A percentile compares a stretch with the other conserved stretches of the same genome.
phyloP scores from a whole-genome alignment of 2,797 vertebrate genomes.

The Cyprinella venusta region DNA sequence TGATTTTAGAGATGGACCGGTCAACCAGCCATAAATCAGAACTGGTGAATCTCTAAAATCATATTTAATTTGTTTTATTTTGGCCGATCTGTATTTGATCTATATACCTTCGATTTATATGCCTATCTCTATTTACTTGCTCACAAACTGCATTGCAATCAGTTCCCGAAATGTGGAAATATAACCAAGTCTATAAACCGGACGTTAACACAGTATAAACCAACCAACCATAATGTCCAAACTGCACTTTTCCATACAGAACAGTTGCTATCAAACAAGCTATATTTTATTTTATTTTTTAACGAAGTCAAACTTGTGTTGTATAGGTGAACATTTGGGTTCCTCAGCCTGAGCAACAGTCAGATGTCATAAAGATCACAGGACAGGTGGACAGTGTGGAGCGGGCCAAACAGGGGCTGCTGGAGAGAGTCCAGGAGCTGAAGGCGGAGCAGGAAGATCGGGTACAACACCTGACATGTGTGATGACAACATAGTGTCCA shows the following conservation, averaged over 20 bases:
- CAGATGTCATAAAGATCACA: constrained; percentile 81
- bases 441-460: constrained; percentile 83
- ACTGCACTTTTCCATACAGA: background rate
- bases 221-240: background rate
- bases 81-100: background rate
- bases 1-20: no score
- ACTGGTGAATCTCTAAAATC: no score
- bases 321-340: constrained; percentile 84
- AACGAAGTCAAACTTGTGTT: background rate
- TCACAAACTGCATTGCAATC: background rate
- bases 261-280: background rate
- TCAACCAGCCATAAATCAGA: no score
- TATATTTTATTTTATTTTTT: no score
- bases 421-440: constrained; percentile 79
- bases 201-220: background rate
- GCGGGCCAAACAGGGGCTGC: constrained; percentile 76
- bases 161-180: background rate
- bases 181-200: background rate
- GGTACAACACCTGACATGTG: constrained; percentile 62
- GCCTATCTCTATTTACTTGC: background rate
- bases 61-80: background rate
- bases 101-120: no score
- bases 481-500: background rate
- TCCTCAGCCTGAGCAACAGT: constrained; percentile 82
- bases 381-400: constrained; percentile 78